Evolutionary conservation across 1,140 invertebrate species (phyloP), one percentile per base, ranked within the genome.

Genomic region (Leptinotarsa undecemlineata): DNA sequence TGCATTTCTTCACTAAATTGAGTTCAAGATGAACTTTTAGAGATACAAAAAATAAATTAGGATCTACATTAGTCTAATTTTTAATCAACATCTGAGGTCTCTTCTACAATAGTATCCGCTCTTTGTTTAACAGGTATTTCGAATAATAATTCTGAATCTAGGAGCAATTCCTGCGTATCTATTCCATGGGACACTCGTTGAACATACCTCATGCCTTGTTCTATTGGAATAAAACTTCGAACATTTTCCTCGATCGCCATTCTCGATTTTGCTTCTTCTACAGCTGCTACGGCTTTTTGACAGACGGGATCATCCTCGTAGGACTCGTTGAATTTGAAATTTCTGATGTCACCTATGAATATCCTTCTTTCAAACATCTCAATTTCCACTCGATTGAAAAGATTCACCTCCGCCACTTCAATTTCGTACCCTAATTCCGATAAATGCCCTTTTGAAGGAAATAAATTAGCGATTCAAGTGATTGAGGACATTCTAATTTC

Each of bases 331-430:
- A 79, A 80, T 64, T 61, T 51, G 23, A 80, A 68, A 66, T 77
- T 71, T 42, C 76, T 67, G 14, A 80, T 76, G 57, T 80, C 76
- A 48, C 79, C 75, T 17, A 63, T 73, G 60, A 72, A 80, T n/a
- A 80, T 77, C 42, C 51, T 72, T 20, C 77, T 74, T 14, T 73
- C 71, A 51, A 21, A 26, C 68, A 80, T 76, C 71, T 77, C 74
- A n/a, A 80, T 68, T 69, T 73, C 61, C n/a, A 80, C 64, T 26
- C 77, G 61, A 33, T 80, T 79, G 3, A 77, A 11, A 61, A 77
- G 74, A 20, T 64, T 21, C 11, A 74, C 63, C 33, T 63, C 68
- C 23, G 57, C 17, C 4, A 76, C 23, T 76, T 78, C 75, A 14
- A 74, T 68, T 20, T 71, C 69, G 23, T 76, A 77, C 3, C 51